phyloP scores from a whole-genome alignment of 2,797 vertebrate genomes.

The Molossus alvarezi region DNA sequence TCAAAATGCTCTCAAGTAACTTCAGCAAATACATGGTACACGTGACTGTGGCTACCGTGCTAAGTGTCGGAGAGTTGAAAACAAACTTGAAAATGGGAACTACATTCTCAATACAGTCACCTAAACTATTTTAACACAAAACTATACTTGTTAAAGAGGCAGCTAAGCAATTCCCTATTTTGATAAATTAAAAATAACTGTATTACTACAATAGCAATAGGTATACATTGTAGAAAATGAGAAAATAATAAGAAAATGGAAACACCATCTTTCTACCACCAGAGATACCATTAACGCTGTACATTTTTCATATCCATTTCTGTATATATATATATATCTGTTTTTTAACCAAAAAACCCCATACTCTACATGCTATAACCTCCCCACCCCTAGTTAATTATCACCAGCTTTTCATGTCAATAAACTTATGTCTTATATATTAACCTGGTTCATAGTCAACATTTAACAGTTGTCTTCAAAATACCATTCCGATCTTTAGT shows the following conservation, averaged over 20 bases:
- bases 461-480: not conserved
- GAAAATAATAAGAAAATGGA: slow-evolving; percentile 2
- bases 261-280: not conserved
- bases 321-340: not conserved
- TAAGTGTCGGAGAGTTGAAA: slow-evolving; percentile 64
- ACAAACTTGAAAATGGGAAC: slow-evolving; percentile 53
- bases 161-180: not conserved
- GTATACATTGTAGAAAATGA: not conserved
- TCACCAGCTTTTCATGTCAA: not conserved
- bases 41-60: not conserved
- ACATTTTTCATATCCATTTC: not conserved
- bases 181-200: slow-evolving; percentile 11
- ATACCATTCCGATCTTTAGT: slow-evolving; percentile 1
- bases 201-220: not conserved
- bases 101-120: slow-evolving; percentile 9
- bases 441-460: not conserved
- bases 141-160: slow-evolving; percentile 46
- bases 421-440: slow-evolving; percentile 2
- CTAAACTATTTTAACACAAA: slow-evolving; percentile 21
- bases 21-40: not conserved
- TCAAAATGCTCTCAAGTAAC: slow-evolving; percentile 68
- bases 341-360: not conserved
- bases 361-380: not conserved
- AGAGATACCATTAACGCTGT: not conserved
- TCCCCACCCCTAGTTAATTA: not conserved